Evolutionary conservation across 1,140 invertebrate species (phyloP).

Genomic region (Ridgeia piscesae): DNA sequence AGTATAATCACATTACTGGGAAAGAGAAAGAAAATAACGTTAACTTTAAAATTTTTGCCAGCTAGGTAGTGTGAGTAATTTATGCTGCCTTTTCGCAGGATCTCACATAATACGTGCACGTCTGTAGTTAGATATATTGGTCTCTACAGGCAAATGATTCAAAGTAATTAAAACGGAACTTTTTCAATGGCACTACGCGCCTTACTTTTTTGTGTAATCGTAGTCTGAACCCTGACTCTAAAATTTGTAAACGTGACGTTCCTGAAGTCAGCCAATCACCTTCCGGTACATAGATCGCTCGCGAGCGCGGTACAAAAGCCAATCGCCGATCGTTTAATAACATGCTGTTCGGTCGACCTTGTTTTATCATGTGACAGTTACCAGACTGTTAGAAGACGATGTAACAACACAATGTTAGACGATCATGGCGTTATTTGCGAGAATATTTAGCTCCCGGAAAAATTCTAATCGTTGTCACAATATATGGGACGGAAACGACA

Average conservation of each 20-base stretch:
- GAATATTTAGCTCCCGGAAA: not conserved
- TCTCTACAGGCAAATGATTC: too few relatives aligned
- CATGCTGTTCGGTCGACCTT: not conserved
- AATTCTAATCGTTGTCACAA: not conserved
- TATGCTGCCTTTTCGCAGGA: too few relatives aligned
- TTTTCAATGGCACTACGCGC: too few relatives aligned
- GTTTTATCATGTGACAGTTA: conserved; percentile 4
- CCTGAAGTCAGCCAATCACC: not conserved
- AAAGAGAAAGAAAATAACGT: too few relatives aligned
- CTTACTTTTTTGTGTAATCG: too few relatives aligned
- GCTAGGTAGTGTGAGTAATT: too few relatives aligned
- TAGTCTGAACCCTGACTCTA: too few relatives aligned
- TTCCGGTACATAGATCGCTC: not conserved
- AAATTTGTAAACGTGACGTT: not conserved
- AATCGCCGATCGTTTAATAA: not conserved
- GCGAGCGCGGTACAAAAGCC: not conserved
- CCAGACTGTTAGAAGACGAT: not conserved
- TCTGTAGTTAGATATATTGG: too few relatives aligned
- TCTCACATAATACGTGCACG: too few relatives aligned
- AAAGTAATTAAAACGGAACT: too few relatives aligned
- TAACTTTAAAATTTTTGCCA: too few relatives aligned
- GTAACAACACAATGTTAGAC: not conserved
- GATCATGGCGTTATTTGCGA: not conserved
- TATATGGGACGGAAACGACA: not conserved
- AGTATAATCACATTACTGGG: too few relatives aligned